A percentile compares a stretch with the other conserved stretches of the same genome.
These are phyloP conservation scores for Malachius bipustulatus DNA, from an alignment of 2,888 invertebrate species.

Conservation along the genomic window DNA sequence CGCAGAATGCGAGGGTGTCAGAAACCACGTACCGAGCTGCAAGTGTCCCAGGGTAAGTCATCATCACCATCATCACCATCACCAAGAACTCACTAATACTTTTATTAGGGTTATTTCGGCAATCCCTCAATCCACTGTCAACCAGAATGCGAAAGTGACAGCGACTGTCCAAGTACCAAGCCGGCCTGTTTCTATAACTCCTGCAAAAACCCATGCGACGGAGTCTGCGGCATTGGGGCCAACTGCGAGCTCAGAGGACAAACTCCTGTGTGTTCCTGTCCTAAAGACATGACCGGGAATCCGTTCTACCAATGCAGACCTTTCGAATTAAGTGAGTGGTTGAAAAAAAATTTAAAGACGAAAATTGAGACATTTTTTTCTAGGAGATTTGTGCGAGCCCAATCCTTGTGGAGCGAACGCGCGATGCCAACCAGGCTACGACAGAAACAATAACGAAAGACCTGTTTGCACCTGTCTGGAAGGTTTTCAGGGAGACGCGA, in stretches of 20 bases:
- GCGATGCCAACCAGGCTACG: slow-evolving; percentile 71
- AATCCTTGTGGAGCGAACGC: slow-evolving; percentile 78
- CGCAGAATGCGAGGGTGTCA: slow-evolving; percentile 64
- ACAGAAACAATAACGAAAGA: slow-evolving; percentile 66
- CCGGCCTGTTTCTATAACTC: slow-evolving; percentile 73
- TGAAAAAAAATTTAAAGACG: no score
- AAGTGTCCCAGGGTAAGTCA: slow-evolving; percentile 59
- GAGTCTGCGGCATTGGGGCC: slow-evolving; percentile 67
- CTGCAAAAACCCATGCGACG: slow-evolving; percentile 73
- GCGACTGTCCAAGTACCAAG: slow-evolving; percentile 64
- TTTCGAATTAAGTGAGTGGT: slow-evolving; percentile 64
- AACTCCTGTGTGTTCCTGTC: slow-evolving; percentile 77
- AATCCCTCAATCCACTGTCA: slow-evolving; percentile 64
- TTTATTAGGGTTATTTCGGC: slow-evolving; percentile 69
- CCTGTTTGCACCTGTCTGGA: slow-evolving; percentile 76
- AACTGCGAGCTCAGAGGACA: slow-evolving; percentile 67
- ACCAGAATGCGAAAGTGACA: slow-evolving; percentile 68
- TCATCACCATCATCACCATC: no score
- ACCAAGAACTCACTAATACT: no score
- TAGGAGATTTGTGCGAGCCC: slow-evolving; percentile 72
- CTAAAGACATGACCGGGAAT: slow-evolving; percentile 77
- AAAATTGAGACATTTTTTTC: no score
- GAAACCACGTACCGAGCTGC: slow-evolving; percentile 64
- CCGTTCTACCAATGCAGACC: slow-evolving; percentile 72
- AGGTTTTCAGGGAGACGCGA: slow-evolving; percentile 68